Evolutionary conservation across 2,888 invertebrate species (phyloP).

Genomic region (Morpho deidamia): DNA sequence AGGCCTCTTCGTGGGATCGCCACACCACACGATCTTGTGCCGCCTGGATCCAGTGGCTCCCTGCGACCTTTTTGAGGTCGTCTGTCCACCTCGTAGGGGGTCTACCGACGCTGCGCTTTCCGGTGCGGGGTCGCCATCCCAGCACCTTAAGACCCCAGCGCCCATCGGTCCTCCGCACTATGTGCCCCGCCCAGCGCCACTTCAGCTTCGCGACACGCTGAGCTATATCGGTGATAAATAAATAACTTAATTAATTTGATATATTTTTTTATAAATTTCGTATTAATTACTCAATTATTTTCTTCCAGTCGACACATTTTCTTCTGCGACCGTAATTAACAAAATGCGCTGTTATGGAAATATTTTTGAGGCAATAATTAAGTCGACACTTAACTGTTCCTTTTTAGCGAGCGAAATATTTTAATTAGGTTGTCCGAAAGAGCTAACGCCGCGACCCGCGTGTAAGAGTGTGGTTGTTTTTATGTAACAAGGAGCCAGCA

Average conservation of each 20-base stretch:
- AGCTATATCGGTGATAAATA: too few relatives aligned
- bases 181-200: too few relatives aligned
- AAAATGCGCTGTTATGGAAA: conserved; percentile 14
- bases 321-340: conserved; percentile 16
- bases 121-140: too few relatives aligned
- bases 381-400: conserved; percentile 34
- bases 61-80: too few relatives aligned
- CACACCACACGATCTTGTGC: too few relatives aligned
- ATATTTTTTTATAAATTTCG: conserved; percentile 4
- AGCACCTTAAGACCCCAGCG: too few relatives aligned
- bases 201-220: too few relatives aligned
- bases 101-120: too few relatives aligned
- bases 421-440: conserved; percentile 65
- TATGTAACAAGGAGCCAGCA: conserved; percentile 16
- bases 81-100: too few relatives aligned
- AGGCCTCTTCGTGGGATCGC: too few relatives aligned
- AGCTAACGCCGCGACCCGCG: conserved; percentile 24
- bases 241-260: not conserved
- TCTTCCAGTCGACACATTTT: conserved; percentile 19
- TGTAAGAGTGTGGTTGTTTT: conserved; percentile 17
- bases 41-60: too few relatives aligned
- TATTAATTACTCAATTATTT: conserved; percentile 22
- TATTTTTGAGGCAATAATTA: conserved; percentile 31
- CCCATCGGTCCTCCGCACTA: too few relatives aligned
- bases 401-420: conserved; percentile 62